Evolutionary conservation across 2,888 invertebrate genomes (phyloP), one percentile per base, ranked within the genome.

Genomic region (Syrphus vitripennis): DNA sequence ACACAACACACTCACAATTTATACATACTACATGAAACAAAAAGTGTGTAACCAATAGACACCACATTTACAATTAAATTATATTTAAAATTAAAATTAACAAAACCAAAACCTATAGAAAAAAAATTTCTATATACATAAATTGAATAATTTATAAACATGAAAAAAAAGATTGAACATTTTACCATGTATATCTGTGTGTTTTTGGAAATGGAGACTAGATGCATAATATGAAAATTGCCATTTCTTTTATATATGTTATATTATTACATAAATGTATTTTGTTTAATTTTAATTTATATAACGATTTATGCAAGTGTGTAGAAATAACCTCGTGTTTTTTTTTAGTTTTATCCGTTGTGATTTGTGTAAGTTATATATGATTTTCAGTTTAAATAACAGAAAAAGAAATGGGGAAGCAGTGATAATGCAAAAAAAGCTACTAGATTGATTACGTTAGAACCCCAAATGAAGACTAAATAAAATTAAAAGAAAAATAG

Each of bases 151-250:
- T 53, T 42, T 59, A 67, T 57, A 69, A 69, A 53, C 37, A 53
- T 53, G 1, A 59, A 29, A 63, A 63, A 37, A 59, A 19, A 45
- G 3, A 55, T 29, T 50, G 7, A 53, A 50, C 37, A 55, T 10
- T 55, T 34, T 19, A 16, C 7, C 70, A 31, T 53, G 26, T 26
- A 31, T 71, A 40, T 24, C 69, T 63, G 72, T 86, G 81, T 82
- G 77, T 86, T 82, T 86, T 84, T 84, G 81, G 84, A 81, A 84
- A 71, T 71, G 21, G 61, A 83, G 83, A 70, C 69, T 63, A 63
- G 55, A 70, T 83, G 69, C 74, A 70, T 70, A 59, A 70, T 48
- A 45, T 26, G 21, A 67, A 34, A 72, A 72, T 71, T 81, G 76
- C 81, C 81, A 81, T 84, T 71, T 84, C 50, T 19, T 42, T 57